These are phyloP conservation scores for Nematolebias whitei DNA, from an alignment of 2,113 vertebrate genomes.

Conservation along the genomic window DNA sequence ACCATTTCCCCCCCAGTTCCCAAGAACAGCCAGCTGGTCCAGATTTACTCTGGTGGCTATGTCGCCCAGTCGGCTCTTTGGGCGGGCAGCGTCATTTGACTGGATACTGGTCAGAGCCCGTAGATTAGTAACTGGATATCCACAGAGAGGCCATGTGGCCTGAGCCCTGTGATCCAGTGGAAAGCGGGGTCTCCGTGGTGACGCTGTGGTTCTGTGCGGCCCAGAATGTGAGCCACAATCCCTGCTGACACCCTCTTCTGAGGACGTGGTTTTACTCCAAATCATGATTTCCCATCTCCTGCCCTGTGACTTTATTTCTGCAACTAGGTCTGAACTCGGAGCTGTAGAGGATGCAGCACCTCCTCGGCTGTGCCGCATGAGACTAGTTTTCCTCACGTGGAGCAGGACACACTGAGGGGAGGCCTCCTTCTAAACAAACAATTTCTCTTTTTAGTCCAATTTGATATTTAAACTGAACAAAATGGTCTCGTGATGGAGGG, in stretches of 20 bases:
- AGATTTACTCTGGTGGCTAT: conserved; percentile 72
- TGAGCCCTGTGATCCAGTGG: conserved; percentile 72
- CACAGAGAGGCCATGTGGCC: conserved; percentile 65
- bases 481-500: conserved; percentile 45
- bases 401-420: conserved; percentile 47
- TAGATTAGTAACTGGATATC: conserved; percentile 79
- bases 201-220: conserved; percentile 55
- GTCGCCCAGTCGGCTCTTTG: conserved; percentile 52
- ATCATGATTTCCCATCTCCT: conserved; percentile 74
- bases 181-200: conserved; percentile 56
- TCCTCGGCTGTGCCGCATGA: conserved; percentile 43
- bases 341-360: conserved; percentile 60
- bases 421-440: conserved; percentile 45
- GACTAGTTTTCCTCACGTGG: conserved; percentile 66
- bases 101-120: conserved; percentile 66
- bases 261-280: conserved; percentile 75
- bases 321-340: conserved; percentile 59
- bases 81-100: conserved; percentile 59
- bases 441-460: conserved; percentile 49
- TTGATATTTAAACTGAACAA: conserved; percentile 54
- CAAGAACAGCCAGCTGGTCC: conserved; percentile 70
- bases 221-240: conserved; percentile 61
- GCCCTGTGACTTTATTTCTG: conserved; percentile 64
- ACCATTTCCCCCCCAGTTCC: conserved; percentile 45
- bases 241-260: conserved; percentile 79